phyloP scores from a whole-genome alignment of 1,140 invertebrate genomes.

The Vanessa atalanta region DNA sequence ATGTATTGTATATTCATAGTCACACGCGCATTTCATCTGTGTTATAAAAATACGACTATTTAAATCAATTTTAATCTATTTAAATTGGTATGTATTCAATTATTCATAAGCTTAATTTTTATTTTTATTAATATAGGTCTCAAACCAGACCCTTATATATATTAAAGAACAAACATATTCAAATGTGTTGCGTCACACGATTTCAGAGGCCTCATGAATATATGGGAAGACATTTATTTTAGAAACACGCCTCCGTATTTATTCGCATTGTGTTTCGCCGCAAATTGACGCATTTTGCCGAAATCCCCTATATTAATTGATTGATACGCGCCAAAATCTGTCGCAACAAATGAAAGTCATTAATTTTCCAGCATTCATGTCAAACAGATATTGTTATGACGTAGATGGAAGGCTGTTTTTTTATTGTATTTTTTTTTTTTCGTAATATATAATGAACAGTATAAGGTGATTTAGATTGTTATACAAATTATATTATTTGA shows the following conservation, averaged over 20 bases:
- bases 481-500: too few species aligned
- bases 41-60: neutral
- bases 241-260: constrained; percentile 18
- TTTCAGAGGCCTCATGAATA: constrained; percentile 11
- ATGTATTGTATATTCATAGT: neutral
- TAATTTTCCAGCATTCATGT: constrained; percentile 26
- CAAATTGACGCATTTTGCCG: constrained; percentile 32
- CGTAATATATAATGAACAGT: neutral
- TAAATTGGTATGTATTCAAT: too few species aligned
- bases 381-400: constrained; percentile 5
- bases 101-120: too few species aligned
- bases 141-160: too few species aligned
- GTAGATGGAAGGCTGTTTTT: neutral
- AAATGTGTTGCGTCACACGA: neutral
- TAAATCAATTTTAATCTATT: neutral
- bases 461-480: too few species aligned
- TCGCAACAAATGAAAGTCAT: constrained; percentile 34
- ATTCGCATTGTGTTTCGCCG: constrained; percentile 24
- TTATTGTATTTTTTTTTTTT: neutral
- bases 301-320: constrained; percentile 32
- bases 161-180: neutral
- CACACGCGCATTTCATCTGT: neutral
- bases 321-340: constrained; percentile 34
- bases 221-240: constrained; percentile 32
- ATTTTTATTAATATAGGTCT: too few species aligned